Conservation (phyloP, 2,113 vertebrate genomes). For the Dasyprocta punctata region DNA sequence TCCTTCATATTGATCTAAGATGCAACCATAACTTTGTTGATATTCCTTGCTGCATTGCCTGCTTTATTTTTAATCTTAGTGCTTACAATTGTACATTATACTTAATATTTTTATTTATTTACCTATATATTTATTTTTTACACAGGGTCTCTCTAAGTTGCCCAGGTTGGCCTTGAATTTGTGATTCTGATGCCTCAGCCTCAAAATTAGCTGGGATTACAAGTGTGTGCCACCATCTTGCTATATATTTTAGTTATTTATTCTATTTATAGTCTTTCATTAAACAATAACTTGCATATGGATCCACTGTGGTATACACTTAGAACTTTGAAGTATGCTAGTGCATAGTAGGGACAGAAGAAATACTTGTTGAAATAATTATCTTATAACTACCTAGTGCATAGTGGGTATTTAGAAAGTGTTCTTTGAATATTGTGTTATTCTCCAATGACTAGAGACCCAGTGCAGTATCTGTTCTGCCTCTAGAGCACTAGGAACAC, state of each 20-base stretch:
- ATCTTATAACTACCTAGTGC: background rate
- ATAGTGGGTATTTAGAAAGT: background rate
- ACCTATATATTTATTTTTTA: background rate
- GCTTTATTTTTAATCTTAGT: background rate
- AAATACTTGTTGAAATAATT: constrained; percentile 11
- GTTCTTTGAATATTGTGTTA: background rate
- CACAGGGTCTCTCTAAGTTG: background rate
- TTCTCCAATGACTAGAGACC: constrained; percentile 31
- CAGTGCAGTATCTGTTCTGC: background rate
- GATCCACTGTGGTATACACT: background rate
- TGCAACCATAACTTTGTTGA: background rate
- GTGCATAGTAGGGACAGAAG: background rate
- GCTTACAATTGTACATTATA: background rate
- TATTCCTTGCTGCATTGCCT: background rate
- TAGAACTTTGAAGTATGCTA: background rate
- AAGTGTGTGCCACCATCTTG: too few relatives aligned
- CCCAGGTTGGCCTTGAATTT: background rate
- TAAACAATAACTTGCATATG: background rate
- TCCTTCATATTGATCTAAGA: background rate
- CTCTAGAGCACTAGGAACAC: background rate
- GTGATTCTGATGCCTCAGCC: background rate
- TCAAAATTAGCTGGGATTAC: background rate
- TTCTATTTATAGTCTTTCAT: background rate
- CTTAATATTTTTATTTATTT: background rate
- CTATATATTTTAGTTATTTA: background rate